A percentile compares a stretch with the other conserved stretches of the same genome.
Evolutionary conservation across 1,140 invertebrate species (phyloP).

Genomic region (Drosophila littoralis): DNA sequence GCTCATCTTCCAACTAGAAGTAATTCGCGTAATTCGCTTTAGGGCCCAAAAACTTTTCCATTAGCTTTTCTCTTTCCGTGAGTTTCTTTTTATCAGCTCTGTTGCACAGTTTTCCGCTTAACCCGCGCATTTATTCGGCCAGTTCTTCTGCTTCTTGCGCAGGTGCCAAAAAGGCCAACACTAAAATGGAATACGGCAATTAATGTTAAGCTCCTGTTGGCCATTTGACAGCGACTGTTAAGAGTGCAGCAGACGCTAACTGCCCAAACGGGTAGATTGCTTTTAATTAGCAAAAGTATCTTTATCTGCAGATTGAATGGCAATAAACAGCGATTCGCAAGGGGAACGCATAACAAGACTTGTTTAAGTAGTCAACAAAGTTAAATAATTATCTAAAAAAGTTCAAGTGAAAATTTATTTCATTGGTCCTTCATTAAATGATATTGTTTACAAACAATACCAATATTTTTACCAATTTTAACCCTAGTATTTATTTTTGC

Average conservation of each 20-base stretch:
- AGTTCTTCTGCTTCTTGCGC: conserved; percentile 18
- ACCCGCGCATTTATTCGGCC: conserved; percentile 52
- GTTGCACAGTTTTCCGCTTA: conserved; percentile 66
- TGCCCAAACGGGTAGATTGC: conserved; percentile 32
- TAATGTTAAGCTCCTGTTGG: conserved; percentile 66
- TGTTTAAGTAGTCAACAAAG: neutral
- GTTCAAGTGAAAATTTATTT: neutral
- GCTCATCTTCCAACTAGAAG: conserved; percentile 33
- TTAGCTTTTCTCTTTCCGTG: conserved; percentile 55
- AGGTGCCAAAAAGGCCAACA: conserved; percentile 52
- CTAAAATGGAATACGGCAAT: conserved; percentile 68
- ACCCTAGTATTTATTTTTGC: too few species aligned
- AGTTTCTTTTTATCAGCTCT: conserved; percentile 67
- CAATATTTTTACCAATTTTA: too few species aligned
- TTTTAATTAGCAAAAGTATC: conserved; percentile 72
- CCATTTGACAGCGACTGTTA: conserved; percentile 47
- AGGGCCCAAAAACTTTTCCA: conserved; percentile 55
- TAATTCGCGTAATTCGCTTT: conserved; percentile 31
- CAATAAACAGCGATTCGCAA: neutral
- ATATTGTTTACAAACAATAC: too few species aligned
- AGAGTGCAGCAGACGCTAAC: conserved; percentile 25
- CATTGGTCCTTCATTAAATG: too few species aligned
- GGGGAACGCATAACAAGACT: neutral
- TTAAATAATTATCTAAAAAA: neutral
- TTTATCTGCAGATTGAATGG: conserved; percentile 33